phyloP scores from a whole-genome alignment of 2,113 vertebrate genomes.

The Notiomystis cincta region DNA sequence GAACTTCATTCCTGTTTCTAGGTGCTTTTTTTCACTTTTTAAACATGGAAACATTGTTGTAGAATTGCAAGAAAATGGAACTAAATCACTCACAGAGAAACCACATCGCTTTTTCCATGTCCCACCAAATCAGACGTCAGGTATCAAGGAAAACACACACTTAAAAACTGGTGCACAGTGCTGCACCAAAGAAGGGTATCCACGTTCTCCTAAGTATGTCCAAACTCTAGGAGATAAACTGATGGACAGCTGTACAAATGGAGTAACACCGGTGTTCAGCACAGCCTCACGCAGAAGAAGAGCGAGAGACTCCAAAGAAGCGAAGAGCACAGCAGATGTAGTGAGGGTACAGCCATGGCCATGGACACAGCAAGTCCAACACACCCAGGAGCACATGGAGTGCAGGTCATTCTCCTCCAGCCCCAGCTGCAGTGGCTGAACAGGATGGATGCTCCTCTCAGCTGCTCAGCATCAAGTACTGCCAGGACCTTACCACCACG shows the following conservation, averaged over 20 bases:
- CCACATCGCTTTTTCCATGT: background rate
- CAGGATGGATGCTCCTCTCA: background rate
- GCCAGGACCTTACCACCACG: background rate
- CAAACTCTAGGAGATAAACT: background rate
- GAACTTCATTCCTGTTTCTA: background rate
- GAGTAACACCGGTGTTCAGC: background rate
- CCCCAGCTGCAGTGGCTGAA: background rate
- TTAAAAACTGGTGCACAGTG: background rate
- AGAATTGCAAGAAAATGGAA: background rate
- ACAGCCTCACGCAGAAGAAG: background rate
- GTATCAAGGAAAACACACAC: background rate
- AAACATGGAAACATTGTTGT: background rate
- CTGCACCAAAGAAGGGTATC: background rate
- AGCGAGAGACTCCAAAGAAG: background rate
- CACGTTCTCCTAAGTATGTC: background rate
- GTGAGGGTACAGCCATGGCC: background rate
- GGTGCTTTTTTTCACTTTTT: background rate
- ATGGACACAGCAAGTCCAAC: background rate
- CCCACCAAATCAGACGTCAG: background rate
- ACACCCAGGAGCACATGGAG: rapidly evolving
- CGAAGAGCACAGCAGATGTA: background rate
- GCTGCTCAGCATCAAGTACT: background rate
- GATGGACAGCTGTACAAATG: background rate
- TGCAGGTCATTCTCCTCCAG: background rate
- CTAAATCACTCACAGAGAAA: background rate